Evolutionary conservation across 64 coral and sea anemone genomes (phyloP).

Genomic region (Pocillopora damicornis): DNA sequence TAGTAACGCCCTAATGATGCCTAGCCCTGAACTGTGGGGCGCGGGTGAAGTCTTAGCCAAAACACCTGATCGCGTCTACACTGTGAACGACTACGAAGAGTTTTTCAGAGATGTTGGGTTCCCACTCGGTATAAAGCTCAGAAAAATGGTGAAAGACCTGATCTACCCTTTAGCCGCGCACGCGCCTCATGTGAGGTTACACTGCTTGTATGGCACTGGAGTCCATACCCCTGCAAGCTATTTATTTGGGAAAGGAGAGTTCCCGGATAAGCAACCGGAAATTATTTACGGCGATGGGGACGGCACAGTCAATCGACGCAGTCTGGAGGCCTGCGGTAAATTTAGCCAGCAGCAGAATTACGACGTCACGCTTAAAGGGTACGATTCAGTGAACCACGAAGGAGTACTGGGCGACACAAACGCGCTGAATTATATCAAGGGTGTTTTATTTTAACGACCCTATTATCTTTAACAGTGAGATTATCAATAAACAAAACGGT

Average conservation of each 20-base stretch:
- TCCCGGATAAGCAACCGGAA: constrained; percentile 66
- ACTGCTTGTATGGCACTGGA: constrained; percentile 65
- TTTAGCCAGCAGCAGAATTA: constrained; percentile 38
- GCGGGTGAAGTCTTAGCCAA: constrained; percentile 64
- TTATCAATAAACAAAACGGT: not conserved
- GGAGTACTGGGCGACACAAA: constrained; percentile 30
- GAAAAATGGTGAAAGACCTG: constrained; percentile 39
- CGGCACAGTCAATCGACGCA: constrained; percentile 67
- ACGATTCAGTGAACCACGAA: constrained; percentile 44
- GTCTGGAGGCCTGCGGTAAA: constrained; percentile 51
- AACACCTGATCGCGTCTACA: constrained; percentile 56
- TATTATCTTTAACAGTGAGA: no score
- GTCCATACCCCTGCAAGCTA: constrained; percentile 60
- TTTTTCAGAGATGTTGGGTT: constrained; percentile 75
- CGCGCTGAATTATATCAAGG: constrained; percentile 44
- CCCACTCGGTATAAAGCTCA: constrained; percentile 41
- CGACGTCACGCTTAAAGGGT: constrained; percentile 33
- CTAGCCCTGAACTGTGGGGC: constrained; percentile 70
- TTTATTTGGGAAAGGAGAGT: constrained; percentile 58
- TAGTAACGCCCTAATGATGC: constrained; percentile 72
- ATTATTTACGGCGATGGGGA: constrained; percentile 58
- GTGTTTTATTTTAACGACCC: not conserved
- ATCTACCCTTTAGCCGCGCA: constrained; percentile 47
- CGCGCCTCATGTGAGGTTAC: constrained; percentile 57
- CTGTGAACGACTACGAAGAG: constrained; percentile 55